Base-by-base conservation (phyloP, 2,888 invertebrate species). In the Andrena flavipes region DNA sequence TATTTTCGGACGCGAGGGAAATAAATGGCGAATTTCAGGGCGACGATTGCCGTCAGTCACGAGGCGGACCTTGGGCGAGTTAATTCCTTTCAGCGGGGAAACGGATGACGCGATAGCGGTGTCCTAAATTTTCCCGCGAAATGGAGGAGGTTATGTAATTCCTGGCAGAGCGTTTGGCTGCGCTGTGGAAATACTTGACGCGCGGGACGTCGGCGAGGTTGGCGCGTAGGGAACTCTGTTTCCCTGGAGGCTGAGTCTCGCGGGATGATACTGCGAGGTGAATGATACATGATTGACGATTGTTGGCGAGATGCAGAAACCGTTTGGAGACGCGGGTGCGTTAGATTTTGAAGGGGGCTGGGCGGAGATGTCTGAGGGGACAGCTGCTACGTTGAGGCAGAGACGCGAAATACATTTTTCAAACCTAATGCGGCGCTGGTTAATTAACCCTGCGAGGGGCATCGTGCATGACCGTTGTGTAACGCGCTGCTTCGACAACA, bases 401-500 rank as follows among this genome's bases (percentile, higher is more conserved):
- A 54, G 20, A 59, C 42, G 63, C 5, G n/a, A 76, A 71, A 56
- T 51, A 26, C 59, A 8, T 30, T 60, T 20, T 48, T 23, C 54
- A 54, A n/a, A 23, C 7, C 54, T 20, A 20, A 54, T n/a, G 23
- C 56, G 69, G 23, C n/a, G 62, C 48, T 49, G 35, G 26, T 65
- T 23, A 56, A 20, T 74, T 10, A 68, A 68, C 48, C 68, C 26
- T 56, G 16, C 23, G 23, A 62, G 49, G 2, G 49, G 8, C 29
- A 33, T 67, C 69, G 64, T 51, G 56, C 49, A 20, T 4, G 48
- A 35, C 8, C 23, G 70, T 83, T 81, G 42, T 63, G 23, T 77
- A 76, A 83, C 81, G 54, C 49, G 7, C 35, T 42, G 59, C 69
- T 78, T 78, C 63, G 54, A 54, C 63, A 60, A 72, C 62, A 62